Percentiles rank a stretch among this genome's conserved stretches.
These are phyloP conservation scores for Brachionichthys hirsutus DNA, from an alignment of 2,113 vertebrate genomes.

Conservation along the genomic window DNA sequence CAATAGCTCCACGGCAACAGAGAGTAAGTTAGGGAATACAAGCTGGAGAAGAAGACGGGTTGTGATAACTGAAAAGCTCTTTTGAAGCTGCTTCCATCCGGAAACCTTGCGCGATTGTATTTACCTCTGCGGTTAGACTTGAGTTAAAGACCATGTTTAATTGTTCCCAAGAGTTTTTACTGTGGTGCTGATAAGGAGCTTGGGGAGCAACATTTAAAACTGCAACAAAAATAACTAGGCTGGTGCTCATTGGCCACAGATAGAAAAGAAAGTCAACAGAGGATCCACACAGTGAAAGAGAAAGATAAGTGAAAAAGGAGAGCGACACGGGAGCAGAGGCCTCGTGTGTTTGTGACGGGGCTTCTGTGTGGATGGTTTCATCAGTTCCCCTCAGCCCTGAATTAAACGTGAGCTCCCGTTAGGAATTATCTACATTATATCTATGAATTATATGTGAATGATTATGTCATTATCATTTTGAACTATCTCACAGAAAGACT, in stretches of 20 bases:
- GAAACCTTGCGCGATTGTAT: constrained; percentile 79
- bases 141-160: constrained; percentile 89
- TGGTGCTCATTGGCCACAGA: constrained; percentile 61
- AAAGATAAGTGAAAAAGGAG: not conserved
- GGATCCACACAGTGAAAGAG: constrained; percentile 14
- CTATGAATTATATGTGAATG: too few relatives aligned
- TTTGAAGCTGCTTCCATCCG: constrained; percentile 78
- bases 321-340: not conserved
- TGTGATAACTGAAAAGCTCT: constrained; percentile 76
- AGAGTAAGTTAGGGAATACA: constrained; percentile 71
- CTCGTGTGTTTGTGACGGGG: not conserved
- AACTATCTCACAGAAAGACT: constrained; percentile 17
- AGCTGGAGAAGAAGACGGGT: constrained; percentile 59
- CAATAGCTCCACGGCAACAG: constrained; percentile 66
- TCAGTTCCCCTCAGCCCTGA: too few relatives aligned
- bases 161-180: constrained; percentile 90
- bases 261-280: constrained; percentile 49
- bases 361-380: too few relatives aligned
- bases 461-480: not conserved
- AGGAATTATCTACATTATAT: too few relatives aligned
- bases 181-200: constrained; percentile 92
- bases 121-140: constrained; percentile 80
- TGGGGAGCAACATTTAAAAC: constrained; percentile 87
- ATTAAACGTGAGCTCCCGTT: too few relatives aligned
- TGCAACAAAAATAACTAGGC: constrained; percentile 85